These are phyloP conservation scores for Zaprionus taronus DNA, from an alignment of 1,140 invertebrate genomes.

Conservation along the genomic window DNA sequence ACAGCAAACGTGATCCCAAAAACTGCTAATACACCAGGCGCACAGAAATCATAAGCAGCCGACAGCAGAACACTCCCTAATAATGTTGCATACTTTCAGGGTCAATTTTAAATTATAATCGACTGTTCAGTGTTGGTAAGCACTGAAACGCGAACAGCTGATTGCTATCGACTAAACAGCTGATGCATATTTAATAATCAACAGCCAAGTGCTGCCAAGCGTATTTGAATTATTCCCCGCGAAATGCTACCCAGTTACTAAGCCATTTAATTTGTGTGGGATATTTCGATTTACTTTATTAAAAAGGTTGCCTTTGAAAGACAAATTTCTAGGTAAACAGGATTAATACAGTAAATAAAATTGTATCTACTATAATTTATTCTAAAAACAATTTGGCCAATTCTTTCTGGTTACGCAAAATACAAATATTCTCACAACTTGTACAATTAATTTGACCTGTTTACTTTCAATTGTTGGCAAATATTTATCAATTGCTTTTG, in stretches of 20 bases:
- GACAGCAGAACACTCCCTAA: neutral
- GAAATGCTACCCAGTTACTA: neutral
- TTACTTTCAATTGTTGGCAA: constrained; percentile 39
- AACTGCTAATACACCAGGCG: constrained; percentile 34
- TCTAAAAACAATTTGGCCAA: constrained; percentile 61
- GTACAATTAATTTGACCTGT: constrained; percentile 34
- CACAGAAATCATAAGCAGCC: constrained; percentile 22
- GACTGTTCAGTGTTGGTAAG: neutral
- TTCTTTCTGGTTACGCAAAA: constrained; percentile 25
- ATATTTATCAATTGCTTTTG: constrained; percentile 24
- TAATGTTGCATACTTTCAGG: constrained; percentile 28
- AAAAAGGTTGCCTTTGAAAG: constrained; percentile 20
- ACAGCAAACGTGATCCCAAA: constrained; percentile 21
- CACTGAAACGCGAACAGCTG: neutral
- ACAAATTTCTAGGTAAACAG: neutral
- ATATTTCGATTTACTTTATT: constrained; percentile 14
- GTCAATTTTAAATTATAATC: neutral
- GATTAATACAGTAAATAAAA: constrained; percentile 17
- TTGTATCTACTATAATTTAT: constrained; percentile 52
- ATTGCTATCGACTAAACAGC: neutral
- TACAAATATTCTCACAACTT: constrained; percentile 27
- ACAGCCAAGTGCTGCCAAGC: neutral
- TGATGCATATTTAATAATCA: neutral
- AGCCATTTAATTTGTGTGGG: neutral
- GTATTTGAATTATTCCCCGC: neutral